Evolutionary conservation across 2,113 vertebrate genomes (phyloP).

Genomic region (Gavia stellata): DNA sequence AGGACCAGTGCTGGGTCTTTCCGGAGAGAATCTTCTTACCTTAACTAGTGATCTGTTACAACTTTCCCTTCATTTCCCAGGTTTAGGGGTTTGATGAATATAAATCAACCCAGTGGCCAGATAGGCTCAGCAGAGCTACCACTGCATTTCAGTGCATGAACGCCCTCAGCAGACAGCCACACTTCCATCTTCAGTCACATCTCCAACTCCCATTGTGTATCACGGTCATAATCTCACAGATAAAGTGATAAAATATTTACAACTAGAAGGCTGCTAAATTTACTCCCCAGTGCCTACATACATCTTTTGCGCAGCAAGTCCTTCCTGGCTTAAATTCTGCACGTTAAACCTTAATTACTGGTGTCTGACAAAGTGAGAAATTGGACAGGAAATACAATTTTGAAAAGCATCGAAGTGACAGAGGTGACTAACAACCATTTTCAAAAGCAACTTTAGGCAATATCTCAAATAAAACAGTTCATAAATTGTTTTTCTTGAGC

Average conservation of each 20-base stretch:
- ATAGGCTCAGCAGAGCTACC: background rate
- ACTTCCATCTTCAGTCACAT: background rate
- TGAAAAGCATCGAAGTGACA: background rate
- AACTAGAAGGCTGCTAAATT: background rate
- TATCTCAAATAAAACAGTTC: background rate
- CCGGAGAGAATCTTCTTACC: background rate
- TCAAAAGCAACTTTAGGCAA: background rate
- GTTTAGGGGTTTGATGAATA: background rate
- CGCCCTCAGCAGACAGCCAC: background rate
- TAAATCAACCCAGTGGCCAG: background rate
- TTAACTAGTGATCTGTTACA: background rate
- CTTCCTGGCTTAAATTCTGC: slow-evolving; percentile 20
- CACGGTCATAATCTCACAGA: slow-evolving; percentile 21
- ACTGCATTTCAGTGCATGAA: background rate
- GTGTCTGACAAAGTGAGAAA: slow-evolving; percentile 44
- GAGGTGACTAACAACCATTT: slow-evolving; percentile 23
- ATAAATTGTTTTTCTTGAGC: background rate
- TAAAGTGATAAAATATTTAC: slow-evolving; percentile 26
- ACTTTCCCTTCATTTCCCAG: background rate
- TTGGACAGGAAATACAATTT: background rate
- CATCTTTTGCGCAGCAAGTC: background rate
- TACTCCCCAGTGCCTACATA: background rate
- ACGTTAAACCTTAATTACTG: slow-evolving; percentile 22
- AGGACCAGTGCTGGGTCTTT: background rate
- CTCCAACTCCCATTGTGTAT: background rate